Evolutionary conservation across 1,140 invertebrate genomes (phyloP), one percentile per base, ranked within the genome.

Genomic region (Danaus plexippus): DNA sequence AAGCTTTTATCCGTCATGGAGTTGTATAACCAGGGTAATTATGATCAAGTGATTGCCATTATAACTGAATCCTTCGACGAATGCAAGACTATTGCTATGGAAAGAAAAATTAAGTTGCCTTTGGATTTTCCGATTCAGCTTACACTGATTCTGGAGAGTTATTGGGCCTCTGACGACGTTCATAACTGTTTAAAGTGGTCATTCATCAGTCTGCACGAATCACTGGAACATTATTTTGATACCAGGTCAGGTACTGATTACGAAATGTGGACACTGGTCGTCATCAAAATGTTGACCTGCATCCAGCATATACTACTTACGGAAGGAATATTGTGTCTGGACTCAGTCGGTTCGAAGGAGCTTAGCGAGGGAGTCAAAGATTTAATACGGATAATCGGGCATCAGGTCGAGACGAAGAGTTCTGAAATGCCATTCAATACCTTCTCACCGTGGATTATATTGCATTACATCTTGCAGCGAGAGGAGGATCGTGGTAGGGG

Each of bases 401-500:
- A 93, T 88, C 91, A 94, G 87, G 73, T 94, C 56, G 94, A 89
- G 55, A 89, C 90, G 73, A 89, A 90, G 72, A 77, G 87, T n/a
- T 77, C 88, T 45, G 91, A 91, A 43, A 91, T 95, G 87, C 90
- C 92, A 1, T 89, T 96, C 45, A 89, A 91, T 54, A 91, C 91
- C 11, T 89, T 95, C 8, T 73, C 90, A n/a, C 93, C 94, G 10
- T 97, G 95, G 95, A 93, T 95, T 52, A 80, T 97, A 46, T 85
- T 97, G 56, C 94, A 96, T 87, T 91, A 91, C 66, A 90, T 96
- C 61, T 84, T 96, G 32, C 90, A 92, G 75, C 89, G 90, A 83
- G 91, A 88, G 79, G 89, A 89, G 69, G 85, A 88, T 55, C 81
- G 80, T 54, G 85, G 85, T 10, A 77, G 82, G 59, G 65, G 71